Evolutionary conservation across 2,797 vertebrate genomes (phyloP), one percentile per base, ranked within the genome.

Genomic region (Nyctalus aviator): DNA sequence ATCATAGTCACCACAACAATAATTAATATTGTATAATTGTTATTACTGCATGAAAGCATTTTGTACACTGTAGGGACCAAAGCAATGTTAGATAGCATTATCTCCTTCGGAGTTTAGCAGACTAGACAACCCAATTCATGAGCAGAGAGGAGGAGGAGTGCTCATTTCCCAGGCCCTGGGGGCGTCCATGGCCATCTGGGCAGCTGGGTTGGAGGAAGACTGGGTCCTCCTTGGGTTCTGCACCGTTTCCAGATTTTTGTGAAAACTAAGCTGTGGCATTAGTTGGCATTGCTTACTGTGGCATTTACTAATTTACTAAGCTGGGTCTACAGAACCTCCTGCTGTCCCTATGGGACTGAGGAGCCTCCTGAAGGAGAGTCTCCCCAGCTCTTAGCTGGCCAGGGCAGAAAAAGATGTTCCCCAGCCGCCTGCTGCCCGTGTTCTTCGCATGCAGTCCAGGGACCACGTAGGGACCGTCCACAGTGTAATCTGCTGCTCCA

Each of bases 281-380:
- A 4, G 6, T 41, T 41, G 37, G 37, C 37, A 41, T 41, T 41
- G 37, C 37, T 41, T 41, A 41, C 37, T 41, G 37, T 41, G 37
- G 37, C 37, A 41, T 41, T 41, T 41, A 41, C 37, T 41, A 41
- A 41, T 41, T 41, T 41, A 41, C 25, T 20, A 14, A 10, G 15
- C 17, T 17, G 77, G 0, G 0, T 93, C 88, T 84, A 0, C 1
- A 21, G 30, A 20, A 5, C 46, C 76, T 94, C 55, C 55, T 68
- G 62, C 13, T 44, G 25, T 20, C 68, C 2, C 1, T 0, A 18
- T 11, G 3, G 13, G 6, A 37, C 27, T 0, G 0, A n/a, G 5
- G 66, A 25, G 13, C 75, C 30, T 78, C 59, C 20, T 5, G 13
- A 14, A 44, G 32, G 21, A 13, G 9, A 1, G 0, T 69, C 25